Percentiles rank a stretch among this genome's conserved stretches.
Conservation (phyloP, 2,888 invertebrate species). For the Nowickia ferox region DNA sequence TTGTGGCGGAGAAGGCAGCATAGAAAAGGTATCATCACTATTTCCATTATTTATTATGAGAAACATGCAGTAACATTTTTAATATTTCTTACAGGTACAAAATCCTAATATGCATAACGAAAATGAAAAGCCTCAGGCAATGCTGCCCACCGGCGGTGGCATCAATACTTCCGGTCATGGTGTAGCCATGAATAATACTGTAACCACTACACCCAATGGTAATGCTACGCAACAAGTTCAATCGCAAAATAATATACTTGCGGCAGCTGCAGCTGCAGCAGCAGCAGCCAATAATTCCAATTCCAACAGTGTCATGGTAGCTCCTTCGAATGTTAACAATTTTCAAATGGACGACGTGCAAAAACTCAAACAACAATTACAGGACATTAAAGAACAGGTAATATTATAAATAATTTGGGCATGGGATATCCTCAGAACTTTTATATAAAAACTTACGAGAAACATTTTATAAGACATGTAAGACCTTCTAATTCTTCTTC, state of each 20-base stretch:
- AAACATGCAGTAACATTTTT: not conserved
- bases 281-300: conserved; percentile 72
- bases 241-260: conserved; percentile 79
- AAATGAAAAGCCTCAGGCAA: conserved; percentile 77
- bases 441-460: too few species aligned
- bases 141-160: conserved; percentile 74
- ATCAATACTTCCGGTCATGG: conserved; percentile 81
- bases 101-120: conserved; percentile 69
- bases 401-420: conserved; percentile 32
- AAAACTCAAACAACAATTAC: conserved; percentile 95
- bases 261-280: conserved; percentile 58
- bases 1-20: conserved; percentile 84
- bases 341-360: conserved; percentile 92
- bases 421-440: too few species aligned
- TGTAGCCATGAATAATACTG: conserved; percentile 83
- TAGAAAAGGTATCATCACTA: conserved; percentile 78
- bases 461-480: too few species aligned
- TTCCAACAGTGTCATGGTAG: conserved; percentile 73
- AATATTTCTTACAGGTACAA: conserved; percentile 32
- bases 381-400: conserved; percentile 98
- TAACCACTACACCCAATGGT: conserved; percentile 77
- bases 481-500: too few species aligned
- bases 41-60: not conserved
- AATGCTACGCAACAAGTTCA: conserved; percentile 78
- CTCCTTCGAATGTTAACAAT: conserved; percentile 85